Evolutionary conservation across 1,140 invertebrate species (phyloP).

Genomic region (Apis laboriosa): DNA sequence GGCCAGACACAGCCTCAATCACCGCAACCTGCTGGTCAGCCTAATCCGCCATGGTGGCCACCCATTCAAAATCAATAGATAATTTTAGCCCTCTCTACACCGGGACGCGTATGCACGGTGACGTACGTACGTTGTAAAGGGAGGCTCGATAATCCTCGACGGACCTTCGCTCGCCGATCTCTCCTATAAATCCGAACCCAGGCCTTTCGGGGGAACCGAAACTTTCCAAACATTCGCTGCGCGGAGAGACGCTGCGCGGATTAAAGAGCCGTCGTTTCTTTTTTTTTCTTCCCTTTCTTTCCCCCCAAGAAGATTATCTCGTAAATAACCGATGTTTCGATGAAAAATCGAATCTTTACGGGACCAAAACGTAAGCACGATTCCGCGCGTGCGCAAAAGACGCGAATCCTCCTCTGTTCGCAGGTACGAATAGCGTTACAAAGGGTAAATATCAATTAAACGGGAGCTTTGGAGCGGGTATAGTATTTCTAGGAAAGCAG

Average conservation of each 20-base stretch:
- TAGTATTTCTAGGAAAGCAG: neutral
- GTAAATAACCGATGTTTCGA: no score
- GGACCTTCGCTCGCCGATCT: slow-evolving; percentile 20
- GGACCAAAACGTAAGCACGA: no score
- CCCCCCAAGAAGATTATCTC: neutral
- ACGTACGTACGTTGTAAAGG: slow-evolving; percentile 51
- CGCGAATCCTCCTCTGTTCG: neutral
- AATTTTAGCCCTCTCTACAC: slow-evolving; percentile 69
- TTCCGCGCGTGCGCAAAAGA: no score
- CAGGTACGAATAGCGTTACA: slow-evolving; percentile 8
- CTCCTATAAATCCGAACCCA: slow-evolving; percentile 28
- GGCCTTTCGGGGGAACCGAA: neutral
- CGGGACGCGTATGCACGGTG: slow-evolving; percentile 49
- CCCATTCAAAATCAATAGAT: slow-evolving; percentile 80
- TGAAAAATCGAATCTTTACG: neutral
- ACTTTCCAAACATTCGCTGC: neutral
- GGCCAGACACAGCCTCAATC: slow-evolving; percentile 79
- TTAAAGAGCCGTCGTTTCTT: no score
- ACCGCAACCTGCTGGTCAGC: slow-evolving; percentile 78
- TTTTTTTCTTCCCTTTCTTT: no score
- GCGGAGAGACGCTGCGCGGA: no score
- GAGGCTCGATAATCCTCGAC: slow-evolving; percentile 37
- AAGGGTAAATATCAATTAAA: slow-evolving; percentile 55
- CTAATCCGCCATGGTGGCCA: slow-evolving; percentile 77
- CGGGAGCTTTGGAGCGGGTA: neutral